Percentiles rank a stretch among this genome's conserved stretches.
These are phyloP conservation scores for Diloba caeruleocephala DNA, from an alignment of 2,888 invertebrate genomes.

Conservation along the genomic window DNA sequence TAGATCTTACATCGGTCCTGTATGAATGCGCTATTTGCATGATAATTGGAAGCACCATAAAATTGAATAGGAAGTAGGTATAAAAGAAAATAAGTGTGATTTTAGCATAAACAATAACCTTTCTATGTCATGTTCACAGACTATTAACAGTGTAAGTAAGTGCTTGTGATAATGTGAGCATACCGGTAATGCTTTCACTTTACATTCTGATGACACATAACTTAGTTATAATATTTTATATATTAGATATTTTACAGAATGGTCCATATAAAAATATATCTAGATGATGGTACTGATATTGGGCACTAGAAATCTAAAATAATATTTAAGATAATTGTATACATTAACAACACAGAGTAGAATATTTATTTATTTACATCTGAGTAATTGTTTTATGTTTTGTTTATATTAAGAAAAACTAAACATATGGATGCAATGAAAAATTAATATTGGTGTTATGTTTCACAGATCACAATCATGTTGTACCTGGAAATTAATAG, in stretches of 20 bases:
- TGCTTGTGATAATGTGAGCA: constrained; percentile 71
- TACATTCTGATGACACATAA: constrained; percentile 60
- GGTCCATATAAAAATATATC: too few relatives aligned
- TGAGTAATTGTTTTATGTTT: background rate
- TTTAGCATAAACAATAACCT: constrained; percentile 48
- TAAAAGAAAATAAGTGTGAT: constrained; percentile 34
- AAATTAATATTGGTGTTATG: too few relatives aligned
- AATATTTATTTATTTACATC: constrained; percentile 9
- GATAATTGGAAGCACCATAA: constrained; percentile 4
- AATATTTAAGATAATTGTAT: too few relatives aligned
- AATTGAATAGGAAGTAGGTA: constrained; percentile 17
- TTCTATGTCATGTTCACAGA: constrained; percentile 64
- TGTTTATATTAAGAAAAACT: constrained; percentile 20
- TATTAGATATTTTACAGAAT: background rate
- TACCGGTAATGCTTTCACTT: constrained; percentile 80
- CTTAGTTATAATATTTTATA: constrained; percentile 21
- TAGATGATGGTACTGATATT: too few relatives aligned
- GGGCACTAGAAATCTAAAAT: too few relatives aligned
- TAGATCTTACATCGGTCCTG: constrained; percentile 1
- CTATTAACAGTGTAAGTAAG: constrained; percentile 67
- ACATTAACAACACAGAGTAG: background rate
- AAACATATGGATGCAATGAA: constrained; percentile 13
- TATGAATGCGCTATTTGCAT: constrained; percentile 25
- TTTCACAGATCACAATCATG: too few relatives aligned
- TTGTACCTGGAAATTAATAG: too few relatives aligned